These are phyloP conservation scores for Aldabrachelys gigantea DNA, from an alignment of 2,113 vertebrate species.

Conservation along the genomic window DNA sequence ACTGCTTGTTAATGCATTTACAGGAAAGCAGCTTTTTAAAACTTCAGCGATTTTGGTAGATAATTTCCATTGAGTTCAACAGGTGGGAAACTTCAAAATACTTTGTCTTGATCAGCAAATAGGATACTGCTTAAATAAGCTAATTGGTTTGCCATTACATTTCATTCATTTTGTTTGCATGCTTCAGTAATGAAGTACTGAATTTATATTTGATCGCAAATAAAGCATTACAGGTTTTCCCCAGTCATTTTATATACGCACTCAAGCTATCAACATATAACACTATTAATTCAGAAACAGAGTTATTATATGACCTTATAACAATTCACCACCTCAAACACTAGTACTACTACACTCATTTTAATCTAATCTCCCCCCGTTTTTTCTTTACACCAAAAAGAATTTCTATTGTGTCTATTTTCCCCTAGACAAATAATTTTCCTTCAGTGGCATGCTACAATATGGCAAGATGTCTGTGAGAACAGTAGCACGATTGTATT, in stretches of 20 bases:
- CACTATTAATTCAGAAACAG: neutral
- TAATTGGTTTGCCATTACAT: constrained; percentile 40
- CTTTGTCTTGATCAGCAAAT: constrained; percentile 30
- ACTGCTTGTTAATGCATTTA: constrained; percentile 58
- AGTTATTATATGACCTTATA: neutral
- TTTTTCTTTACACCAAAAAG: neutral
- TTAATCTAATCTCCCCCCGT: neutral
- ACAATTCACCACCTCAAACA: neutral
- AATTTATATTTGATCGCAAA: neutral
- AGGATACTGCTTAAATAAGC: constrained; percentile 21
- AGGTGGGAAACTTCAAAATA: constrained; percentile 60
- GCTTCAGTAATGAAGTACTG: neutral
- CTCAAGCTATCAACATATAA: constrained; percentile 20
- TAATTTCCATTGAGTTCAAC: constrained; percentile 61
- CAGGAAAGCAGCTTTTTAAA: constrained; percentile 48
- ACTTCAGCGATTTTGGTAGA: constrained; percentile 24
- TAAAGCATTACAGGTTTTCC: neutral
- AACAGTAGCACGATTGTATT: fast-evolving
- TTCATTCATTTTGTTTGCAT: constrained; percentile 21
- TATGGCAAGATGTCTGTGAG: neutral
- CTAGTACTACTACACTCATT: neutral
- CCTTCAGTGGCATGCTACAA: neutral
- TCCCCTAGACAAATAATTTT: neutral
- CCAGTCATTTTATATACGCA: constrained; percentile 40
- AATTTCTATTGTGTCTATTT: neutral